A percentile compares a stretch with the other conserved stretches of the same genome.
Conservation (phyloP, 2,113 vertebrate species). For the Cyanocitta stelleri region DNA sequence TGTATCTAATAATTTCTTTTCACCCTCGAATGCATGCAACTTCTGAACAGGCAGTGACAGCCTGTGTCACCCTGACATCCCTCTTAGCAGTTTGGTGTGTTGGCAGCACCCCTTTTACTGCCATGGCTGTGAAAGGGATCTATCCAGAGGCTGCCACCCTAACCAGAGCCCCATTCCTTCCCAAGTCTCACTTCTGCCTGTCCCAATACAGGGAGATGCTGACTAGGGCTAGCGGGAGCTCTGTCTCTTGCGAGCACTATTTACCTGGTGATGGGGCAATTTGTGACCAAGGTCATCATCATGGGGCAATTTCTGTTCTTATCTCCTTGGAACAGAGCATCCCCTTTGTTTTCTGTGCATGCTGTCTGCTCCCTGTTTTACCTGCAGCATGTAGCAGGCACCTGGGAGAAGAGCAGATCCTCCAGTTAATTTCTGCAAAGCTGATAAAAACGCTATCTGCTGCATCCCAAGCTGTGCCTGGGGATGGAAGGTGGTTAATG, state of each 20-base stretch:
- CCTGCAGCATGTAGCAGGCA: neutral
- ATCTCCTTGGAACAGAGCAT: neutral
- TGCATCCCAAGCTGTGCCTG: neutral
- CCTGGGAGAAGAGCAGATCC: neutral
- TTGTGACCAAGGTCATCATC: neutral
- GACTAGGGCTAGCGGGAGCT: neutral
- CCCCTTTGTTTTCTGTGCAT: neutral
- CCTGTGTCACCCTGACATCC: neutral
- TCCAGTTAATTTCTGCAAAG: neutral
- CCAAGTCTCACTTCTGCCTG: neutral
- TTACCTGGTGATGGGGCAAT: neutral
- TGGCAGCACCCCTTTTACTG: neutral
- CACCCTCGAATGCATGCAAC: neutral
- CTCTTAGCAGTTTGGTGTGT: neutral
- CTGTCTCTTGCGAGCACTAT: neutral
- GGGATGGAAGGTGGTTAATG: neutral
- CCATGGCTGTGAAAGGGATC: neutral
- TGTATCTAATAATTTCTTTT: neutral
- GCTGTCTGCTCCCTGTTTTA: neutral
- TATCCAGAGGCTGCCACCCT: neutral
- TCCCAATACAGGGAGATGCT: neutral
- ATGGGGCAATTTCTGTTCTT: neutral
- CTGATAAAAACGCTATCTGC: neutral
- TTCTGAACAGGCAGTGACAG: neutral
- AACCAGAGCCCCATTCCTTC: neutral